These are phyloP conservation scores for Mystacornis crossleyi DNA, from an alignment of 2,113 vertebrate genomes.

Conservation along the genomic window DNA sequence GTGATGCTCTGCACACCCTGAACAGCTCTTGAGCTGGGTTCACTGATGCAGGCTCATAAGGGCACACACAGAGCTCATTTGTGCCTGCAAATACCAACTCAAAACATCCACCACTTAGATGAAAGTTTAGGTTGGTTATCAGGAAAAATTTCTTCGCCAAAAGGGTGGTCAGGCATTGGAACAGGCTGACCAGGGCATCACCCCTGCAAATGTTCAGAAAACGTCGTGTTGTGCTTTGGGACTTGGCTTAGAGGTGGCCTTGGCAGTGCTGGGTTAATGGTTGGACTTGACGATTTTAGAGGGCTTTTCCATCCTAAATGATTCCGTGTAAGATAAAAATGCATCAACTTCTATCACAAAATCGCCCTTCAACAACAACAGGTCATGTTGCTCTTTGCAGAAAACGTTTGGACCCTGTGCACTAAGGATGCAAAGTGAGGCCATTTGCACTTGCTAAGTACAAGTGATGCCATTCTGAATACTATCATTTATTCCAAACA, in stretches of 20 bases:
- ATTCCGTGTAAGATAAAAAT: not conserved
- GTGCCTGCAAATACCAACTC: not conserved
- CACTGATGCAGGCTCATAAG: fast-evolving
- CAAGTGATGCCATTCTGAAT: not conserved
- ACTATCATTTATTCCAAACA: not conserved
- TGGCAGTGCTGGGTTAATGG: not conserved
- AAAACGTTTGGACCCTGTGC: not conserved
- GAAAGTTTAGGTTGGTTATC: too few species aligned
- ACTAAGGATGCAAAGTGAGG: not conserved
- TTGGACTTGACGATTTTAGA: not conserved
- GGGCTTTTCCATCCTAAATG: not conserved
- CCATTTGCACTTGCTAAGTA: not conserved
- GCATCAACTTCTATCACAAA: not conserved
- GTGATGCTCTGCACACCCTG: fast-evolving
- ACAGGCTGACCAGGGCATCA: not conserved
- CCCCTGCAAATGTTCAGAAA: too few species aligned
- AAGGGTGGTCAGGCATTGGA: not conserved
- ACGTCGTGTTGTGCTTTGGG: not conserved
- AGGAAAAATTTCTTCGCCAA: not conserved
- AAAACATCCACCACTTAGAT: not conserved
- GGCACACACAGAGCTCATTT: not conserved
- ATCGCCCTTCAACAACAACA: not conserved
- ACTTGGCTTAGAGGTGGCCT: not conserved
- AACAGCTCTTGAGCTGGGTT: fast-evolving
- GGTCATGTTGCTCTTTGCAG: not conserved